Conservation (phyloP, 2,888 invertebrate species). For the Drosophila anceps region DNA sequence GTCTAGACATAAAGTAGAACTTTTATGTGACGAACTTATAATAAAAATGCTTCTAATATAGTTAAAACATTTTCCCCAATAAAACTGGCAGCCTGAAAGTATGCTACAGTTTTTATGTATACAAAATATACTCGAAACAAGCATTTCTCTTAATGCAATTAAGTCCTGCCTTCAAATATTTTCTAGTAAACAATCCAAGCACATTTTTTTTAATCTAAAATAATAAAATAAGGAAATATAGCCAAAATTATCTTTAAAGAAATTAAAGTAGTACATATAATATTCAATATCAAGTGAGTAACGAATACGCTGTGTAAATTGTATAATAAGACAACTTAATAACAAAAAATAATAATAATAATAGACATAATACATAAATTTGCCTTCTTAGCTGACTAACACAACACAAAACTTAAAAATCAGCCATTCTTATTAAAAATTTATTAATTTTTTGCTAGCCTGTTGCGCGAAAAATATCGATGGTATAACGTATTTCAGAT, state of each 20-base stretch:
- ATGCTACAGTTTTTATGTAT: background rate
- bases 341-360: background rate
- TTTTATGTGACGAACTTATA: background rate
- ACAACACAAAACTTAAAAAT: too few relatives aligned
- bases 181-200: background rate
- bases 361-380: background rate
- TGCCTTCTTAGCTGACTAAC: background rate
- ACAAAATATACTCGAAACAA: background rate
- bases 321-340: background rate
- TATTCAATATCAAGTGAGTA: too few relatives aligned
- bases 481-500: background rate
- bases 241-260: too few relatives aligned
- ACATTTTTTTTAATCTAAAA: background rate
- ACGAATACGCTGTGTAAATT: background rate
- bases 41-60: background rate
- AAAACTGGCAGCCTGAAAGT: background rate
- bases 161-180: background rate
- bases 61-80: background rate
- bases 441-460: background rate
- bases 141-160: background rate
- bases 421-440: background rate
- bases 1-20: background rate
- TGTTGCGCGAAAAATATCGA: background rate
- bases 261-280: too few relatives aligned
- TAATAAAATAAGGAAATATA: too few relatives aligned